phyloP scores from a whole-genome alignment of 2,888 invertebrate genomes.

The Drosophila anomalata region DNA sequence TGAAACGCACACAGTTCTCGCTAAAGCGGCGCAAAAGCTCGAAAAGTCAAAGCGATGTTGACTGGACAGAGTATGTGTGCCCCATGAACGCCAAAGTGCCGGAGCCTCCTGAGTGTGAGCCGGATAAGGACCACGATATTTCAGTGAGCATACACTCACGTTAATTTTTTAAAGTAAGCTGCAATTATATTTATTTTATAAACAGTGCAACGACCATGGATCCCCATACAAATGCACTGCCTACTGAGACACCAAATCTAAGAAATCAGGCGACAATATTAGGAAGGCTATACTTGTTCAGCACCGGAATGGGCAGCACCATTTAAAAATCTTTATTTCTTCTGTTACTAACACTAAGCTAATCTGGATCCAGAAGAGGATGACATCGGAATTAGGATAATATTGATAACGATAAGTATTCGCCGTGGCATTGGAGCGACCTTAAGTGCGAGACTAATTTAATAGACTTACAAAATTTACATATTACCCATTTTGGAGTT shows the following conservation, averaged over 20 bases:
- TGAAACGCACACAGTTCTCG: slow-evolving; percentile 94
- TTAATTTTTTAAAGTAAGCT: background rate
- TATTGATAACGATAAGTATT: slow-evolving; percentile 43
- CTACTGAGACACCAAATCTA: slow-evolving; percentile 27
- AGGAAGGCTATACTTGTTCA: slow-evolving; percentile 39
- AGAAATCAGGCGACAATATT: slow-evolving; percentile 43
- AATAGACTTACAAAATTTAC: slow-evolving; percentile 26
- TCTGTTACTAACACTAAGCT: slow-evolving; percentile 27
- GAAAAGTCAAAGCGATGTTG: slow-evolving; percentile 90
- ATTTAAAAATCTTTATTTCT: slow-evolving; percentile 18
- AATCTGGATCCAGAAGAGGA: slow-evolving; percentile 9
- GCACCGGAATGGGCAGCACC: slow-evolving; percentile 8
- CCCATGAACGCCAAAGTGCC: slow-evolving; percentile 86
- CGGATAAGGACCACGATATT: slow-evolving; percentile 54
- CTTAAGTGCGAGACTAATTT: slow-evolving; percentile 32
- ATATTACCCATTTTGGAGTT: slow-evolving; percentile 32
- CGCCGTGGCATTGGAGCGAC: slow-evolving; percentile 42
- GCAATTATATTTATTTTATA: slow-evolving; percentile 60
- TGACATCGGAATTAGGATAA: slow-evolving; percentile 14
- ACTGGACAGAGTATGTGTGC: slow-evolving; percentile 94
- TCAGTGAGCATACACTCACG: slow-evolving; percentile 61
- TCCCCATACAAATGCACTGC: slow-evolving; percentile 38
- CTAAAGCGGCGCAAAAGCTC: slow-evolving; percentile 92
- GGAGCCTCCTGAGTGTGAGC: slow-evolving; percentile 26
- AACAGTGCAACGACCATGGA: slow-evolving; percentile 14